phyloP scores from a whole-genome alignment of 2,888 invertebrate genomes.

The Stenolophus ochropezus region DNA sequence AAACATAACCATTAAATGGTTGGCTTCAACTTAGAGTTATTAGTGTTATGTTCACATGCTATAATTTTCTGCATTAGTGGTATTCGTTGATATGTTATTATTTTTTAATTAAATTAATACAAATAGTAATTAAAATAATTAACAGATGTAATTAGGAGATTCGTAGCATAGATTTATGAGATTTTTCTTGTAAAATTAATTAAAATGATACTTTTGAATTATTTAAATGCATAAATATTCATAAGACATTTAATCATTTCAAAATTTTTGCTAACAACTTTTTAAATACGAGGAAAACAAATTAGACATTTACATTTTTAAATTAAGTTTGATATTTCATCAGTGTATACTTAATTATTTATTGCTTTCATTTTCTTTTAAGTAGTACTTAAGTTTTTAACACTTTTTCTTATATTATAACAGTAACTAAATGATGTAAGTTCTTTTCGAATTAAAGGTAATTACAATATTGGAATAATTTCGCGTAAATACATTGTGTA shows the following conservation, averaged over 20 bases:
- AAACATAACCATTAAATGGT: slow-evolving; percentile 42
- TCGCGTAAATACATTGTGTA: neutral
- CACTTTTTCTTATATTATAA: neutral
- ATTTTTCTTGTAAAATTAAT: slow-evolving; percentile 50
- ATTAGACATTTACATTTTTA: neutral
- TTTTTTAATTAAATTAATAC: slow-evolving; percentile 60
- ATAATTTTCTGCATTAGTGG: slow-evolving; percentile 54
- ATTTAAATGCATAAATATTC: slow-evolving; percentile 33
- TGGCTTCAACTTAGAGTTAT: slow-evolving; percentile 29
- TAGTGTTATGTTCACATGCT: slow-evolving; percentile 23
- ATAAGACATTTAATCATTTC: slow-evolving; percentile 18
- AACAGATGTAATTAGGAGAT: slow-evolving; percentile 42
- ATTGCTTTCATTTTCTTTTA: neutral
- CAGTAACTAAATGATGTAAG: neutral
- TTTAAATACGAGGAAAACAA: neutral
- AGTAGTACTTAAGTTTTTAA: neutral
- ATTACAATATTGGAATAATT: neutral
- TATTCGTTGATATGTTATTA: slow-evolving; percentile 57
- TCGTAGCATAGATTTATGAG: slow-evolving; percentile 20
- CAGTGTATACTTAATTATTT: neutral
- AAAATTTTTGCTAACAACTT: slow-evolving; percentile 4
- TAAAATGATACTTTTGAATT: slow-evolving; percentile 27
- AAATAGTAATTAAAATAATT: slow-evolving; percentile 57
- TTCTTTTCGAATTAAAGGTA: neutral
- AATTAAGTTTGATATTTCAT: neutral